phyloP scores from a whole-genome alignment of 1,140 invertebrate genomes.

The Drosophila auraria region DNA sequence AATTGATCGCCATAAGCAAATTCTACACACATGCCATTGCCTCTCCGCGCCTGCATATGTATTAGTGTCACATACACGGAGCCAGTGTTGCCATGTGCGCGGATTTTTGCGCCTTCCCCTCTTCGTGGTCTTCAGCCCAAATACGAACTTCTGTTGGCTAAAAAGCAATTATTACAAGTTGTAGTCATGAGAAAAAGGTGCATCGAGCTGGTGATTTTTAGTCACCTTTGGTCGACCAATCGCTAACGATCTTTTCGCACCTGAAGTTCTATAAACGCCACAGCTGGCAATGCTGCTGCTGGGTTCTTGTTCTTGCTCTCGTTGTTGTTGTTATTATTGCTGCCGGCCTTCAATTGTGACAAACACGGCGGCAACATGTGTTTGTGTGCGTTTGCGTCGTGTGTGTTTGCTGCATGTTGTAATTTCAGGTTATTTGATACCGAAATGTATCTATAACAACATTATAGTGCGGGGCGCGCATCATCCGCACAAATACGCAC shows the following conservation, averaged over 20 bases:
- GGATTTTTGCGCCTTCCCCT: conserved; percentile 70
- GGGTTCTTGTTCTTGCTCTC: conserved; percentile 35
- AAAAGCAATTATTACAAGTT: conserved; percentile 42
- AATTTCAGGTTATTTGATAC: conserved; percentile 84
- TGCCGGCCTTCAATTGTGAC: conserved; percentile 80
- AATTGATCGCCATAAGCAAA: conserved; percentile 84
- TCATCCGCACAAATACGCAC: conserved; percentile 66
- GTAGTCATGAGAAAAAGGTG: conserved; percentile 15
- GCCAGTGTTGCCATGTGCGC: conserved; percentile 81
- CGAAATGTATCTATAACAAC: conserved; percentile 83
- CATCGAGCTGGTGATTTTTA: conserved; percentile 4
- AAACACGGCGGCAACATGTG: conserved; percentile 60
- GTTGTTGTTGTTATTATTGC: conserved; percentile 30
- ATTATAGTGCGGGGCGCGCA: conserved; percentile 76
- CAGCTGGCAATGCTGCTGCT: conserved; percentile 68
- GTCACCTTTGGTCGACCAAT: conserved; percentile 27
- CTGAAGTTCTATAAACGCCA: conserved; percentile 42
- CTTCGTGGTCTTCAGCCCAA: conserved; percentile 47
- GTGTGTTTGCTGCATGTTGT: conserved; percentile 67
- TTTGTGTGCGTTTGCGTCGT: conserved; percentile 51
- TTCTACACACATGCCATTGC: conserved; percentile 56
- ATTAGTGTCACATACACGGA: conserved; percentile 40
- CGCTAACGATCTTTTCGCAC: conserved; percentile 50
- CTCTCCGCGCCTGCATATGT: conserved; percentile 35
- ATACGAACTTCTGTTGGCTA: conserved; percentile 37